phyloP scores from a whole-genome alignment of 2,888 invertebrate genomes.

The Eilema caniola region DNA sequence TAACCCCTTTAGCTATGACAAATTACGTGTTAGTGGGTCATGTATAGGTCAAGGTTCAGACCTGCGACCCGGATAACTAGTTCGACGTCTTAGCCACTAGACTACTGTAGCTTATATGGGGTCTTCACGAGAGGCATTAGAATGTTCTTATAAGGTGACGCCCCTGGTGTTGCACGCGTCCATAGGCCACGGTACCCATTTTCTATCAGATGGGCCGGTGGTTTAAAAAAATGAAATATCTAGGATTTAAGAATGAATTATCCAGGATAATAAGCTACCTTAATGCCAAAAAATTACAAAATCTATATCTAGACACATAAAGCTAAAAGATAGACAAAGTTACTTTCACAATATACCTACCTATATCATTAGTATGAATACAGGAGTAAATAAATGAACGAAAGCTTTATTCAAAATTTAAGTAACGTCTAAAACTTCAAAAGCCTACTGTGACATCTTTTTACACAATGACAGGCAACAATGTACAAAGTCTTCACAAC shows the following conservation, averaged over 20 bases:
- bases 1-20: not conserved
- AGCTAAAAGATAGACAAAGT: not conserved
- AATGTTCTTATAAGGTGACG: no score
- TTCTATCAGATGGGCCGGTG: no score
- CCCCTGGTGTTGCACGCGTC: no score
- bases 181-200: no score
- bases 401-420: not conserved
- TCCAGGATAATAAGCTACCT: no score
- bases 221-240: no score
- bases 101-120: no score
- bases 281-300: no score
- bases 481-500: not conserved
- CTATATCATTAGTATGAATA: not conserved
- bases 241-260: no score
- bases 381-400: not conserved
- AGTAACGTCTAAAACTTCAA: not conserved
- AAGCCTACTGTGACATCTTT: not conserved
- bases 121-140: no score
- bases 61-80: not conserved
- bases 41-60: not conserved
- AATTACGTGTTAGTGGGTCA: not conserved
- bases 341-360: not conserved
- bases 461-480: constrained; percentile 1
- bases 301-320: not conserved
- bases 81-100: no score